phyloP scores from a whole-genome alignment of 2,797 vertebrate genomes.

The Ptychobarbus kaznakovi region DNA sequence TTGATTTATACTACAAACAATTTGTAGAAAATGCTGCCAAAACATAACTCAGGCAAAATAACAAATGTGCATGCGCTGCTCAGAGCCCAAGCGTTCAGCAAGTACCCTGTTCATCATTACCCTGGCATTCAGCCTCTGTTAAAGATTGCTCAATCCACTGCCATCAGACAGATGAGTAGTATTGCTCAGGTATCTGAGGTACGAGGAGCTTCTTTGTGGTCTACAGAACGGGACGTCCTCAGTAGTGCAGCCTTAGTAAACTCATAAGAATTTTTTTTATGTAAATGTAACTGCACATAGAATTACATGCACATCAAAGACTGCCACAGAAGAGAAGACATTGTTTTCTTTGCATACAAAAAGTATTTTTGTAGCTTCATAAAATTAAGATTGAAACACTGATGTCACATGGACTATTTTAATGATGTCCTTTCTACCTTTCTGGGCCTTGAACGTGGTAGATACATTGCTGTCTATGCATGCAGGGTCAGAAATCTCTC shows the following conservation, averaged over 20 bases:
- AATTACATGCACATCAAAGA: background rate
- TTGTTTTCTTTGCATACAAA: too few species aligned
- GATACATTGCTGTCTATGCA: too few species aligned
- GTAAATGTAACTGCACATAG: background rate
- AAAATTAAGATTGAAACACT: too few species aligned
- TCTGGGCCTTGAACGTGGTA: too few species aligned
- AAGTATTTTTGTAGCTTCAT: too few species aligned
- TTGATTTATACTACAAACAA: slow-evolving; percentile 42
- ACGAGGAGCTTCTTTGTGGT: background rate
- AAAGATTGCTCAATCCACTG: slow-evolving; percentile 23
- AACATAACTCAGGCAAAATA: slow-evolving; percentile 44
- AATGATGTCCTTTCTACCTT: too few species aligned
- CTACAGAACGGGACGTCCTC: background rate
- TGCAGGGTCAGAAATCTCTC: too few species aligned
- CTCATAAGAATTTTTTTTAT: background rate
- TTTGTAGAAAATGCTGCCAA: slow-evolving; percentile 39
- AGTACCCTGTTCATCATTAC: slow-evolving; percentile 29
- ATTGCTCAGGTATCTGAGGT: background rate
- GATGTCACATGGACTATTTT: too few species aligned
- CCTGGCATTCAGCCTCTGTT: slow-evolving; percentile 38
- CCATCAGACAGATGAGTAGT: slow-evolving; percentile 36
- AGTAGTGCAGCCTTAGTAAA: background rate
- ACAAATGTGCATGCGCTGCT: slow-evolving; percentile 25
- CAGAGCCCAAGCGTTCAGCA: slow-evolving; percentile 2
- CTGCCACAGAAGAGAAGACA: too few species aligned